phyloP scores from a whole-genome alignment of 1,140 invertebrate genomes.

The Coptotermes formosanus region DNA sequence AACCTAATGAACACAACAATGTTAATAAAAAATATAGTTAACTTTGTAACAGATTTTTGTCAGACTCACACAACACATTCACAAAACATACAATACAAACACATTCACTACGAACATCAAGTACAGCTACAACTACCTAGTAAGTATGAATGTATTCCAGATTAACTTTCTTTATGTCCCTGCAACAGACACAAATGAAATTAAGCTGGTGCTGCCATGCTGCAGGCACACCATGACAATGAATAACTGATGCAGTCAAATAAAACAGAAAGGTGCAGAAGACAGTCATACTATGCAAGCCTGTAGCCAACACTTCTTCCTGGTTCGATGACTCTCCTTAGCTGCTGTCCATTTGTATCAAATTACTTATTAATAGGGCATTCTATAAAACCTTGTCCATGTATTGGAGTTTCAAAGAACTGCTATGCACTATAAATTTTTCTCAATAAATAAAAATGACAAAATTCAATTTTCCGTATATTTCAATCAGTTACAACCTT shows the following conservation, averaged over 20 bases:
- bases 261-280: not conserved
- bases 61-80: not conserved
- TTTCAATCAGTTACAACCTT: too few relatives aligned
- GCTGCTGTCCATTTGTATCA: not conserved
- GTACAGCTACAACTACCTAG: not conserved
- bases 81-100: not conserved
- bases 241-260: not conserved
- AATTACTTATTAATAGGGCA: not conserved
- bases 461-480: too few relatives aligned
- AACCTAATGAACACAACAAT: not conserved
- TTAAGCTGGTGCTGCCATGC: not conserved
- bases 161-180: not conserved
- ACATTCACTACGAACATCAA: constrained; percentile 8
- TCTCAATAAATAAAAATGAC: not conserved
- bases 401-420: not conserved
- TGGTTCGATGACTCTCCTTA: not conserved
- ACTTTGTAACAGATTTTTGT: not conserved
- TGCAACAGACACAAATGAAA: not conserved
- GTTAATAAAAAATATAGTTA: not conserved
- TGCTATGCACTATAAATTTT: not conserved
- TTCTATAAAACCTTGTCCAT: not conserved
- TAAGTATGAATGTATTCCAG: not conserved
- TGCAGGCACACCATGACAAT: not conserved
- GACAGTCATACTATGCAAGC: too few relatives aligned
- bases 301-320: not conserved